Evolutionary conservation across 2,797 vertebrate species (phyloP).

Genomic region (Tauraco hartlaubi): DNA sequence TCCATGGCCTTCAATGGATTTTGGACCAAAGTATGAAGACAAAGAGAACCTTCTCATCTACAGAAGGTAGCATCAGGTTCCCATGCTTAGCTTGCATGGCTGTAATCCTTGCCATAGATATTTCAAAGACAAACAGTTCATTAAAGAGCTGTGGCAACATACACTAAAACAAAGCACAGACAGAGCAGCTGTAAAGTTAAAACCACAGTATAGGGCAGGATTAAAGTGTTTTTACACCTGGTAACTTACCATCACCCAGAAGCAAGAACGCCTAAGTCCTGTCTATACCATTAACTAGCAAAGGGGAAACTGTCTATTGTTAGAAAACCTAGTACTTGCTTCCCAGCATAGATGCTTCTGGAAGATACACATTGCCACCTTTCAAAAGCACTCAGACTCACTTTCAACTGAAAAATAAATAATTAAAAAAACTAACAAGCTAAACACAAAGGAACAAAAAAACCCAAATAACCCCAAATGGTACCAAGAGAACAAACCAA

Average conservation of each 20-base stretch:
- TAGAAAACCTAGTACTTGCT: background rate
- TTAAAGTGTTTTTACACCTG: background rate
- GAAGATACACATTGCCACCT: background rate
- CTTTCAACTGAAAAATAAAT: background rate
- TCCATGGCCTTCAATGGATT: background rate
- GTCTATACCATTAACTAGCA: background rate
- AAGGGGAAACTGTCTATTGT: background rate
- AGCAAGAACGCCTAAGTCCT: background rate
- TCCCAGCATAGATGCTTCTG: background rate
- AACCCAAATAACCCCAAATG: background rate
- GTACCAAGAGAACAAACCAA: slow-evolving; percentile 18
- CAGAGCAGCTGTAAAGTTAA: background rate
- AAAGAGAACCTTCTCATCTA: background rate
- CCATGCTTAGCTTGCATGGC: accelerated
- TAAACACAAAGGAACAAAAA: background rate
- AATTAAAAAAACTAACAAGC: background rate
- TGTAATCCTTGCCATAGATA: background rate
- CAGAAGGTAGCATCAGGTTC: background rate
- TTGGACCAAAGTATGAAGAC: background rate
- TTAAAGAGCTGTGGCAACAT: background rate
- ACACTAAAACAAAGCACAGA: background rate
- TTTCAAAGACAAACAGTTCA: background rate
- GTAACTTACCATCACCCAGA: background rate
- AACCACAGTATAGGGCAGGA: background rate
- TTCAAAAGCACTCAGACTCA: background rate